Conservation (phyloP, 2,113 vertebrate species). For the Circaetus cinerascens region DNA sequence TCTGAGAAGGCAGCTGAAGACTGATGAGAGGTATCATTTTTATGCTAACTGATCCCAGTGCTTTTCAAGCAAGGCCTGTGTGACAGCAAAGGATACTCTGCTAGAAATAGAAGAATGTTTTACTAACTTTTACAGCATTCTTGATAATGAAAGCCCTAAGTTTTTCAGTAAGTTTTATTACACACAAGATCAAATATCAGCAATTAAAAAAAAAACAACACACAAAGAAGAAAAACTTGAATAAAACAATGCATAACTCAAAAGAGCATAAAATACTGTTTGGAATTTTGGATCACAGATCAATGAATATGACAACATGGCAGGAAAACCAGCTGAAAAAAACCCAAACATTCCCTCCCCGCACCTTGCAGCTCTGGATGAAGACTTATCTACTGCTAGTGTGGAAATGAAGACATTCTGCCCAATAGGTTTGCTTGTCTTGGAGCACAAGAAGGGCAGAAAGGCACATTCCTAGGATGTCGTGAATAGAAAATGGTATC, state of each 20-base stretch:
- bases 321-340: neutral
- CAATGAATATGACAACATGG: neutral
- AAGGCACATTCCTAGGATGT: neutral
- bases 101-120: neutral
- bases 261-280: neutral
- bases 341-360: neutral
- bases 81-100: neutral
- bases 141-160: neutral
- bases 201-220: neutral
- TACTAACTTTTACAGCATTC: neutral
- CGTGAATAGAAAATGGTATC: neutral
- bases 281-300: neutral
- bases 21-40: neutral
- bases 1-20: neutral
- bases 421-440: neutral
- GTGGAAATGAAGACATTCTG: neutral
- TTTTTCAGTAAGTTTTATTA: neutral
- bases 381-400: neutral
- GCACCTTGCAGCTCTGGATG: neutral
- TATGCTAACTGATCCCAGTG: neutral
- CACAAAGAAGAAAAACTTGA: neutral
- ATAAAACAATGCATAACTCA: neutral
- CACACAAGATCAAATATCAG: neutral
- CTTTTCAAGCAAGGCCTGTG: neutral
- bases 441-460: neutral